Evolutionary conservation across 2,113 vertebrate genomes (phyloP).

Genomic region (Lichenostomus cassidix): DNA sequence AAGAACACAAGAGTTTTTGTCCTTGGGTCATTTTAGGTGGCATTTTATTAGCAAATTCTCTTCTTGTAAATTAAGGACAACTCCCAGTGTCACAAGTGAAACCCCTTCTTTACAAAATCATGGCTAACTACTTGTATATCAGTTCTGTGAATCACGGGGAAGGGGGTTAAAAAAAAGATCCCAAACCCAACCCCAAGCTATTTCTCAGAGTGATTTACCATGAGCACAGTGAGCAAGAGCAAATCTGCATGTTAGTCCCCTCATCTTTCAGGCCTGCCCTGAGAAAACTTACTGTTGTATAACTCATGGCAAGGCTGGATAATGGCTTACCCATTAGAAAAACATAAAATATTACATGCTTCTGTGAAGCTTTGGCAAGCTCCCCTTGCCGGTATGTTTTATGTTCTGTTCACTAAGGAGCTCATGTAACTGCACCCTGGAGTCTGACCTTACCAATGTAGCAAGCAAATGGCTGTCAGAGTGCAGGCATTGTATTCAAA

Average conservation of each 20-base stretch:
- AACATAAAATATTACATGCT: neutral
- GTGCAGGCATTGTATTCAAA: neutral
- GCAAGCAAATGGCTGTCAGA: neutral
- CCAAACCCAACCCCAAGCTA: neutral
- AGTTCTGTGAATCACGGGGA: neutral
- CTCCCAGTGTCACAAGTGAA: neutral
- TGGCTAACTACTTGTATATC: neutral
- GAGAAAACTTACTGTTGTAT: neutral
- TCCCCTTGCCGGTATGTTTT: neutral
- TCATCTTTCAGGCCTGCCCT: neutral
- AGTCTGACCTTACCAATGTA: neutral
- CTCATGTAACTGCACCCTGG: neutral
- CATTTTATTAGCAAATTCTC: neutral
- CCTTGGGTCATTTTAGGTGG: neutral
- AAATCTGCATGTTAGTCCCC: neutral
- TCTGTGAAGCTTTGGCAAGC: neutral
- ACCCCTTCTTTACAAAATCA: neutral
- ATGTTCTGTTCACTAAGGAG: neutral
- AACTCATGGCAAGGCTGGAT: neutral
- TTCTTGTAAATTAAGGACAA: neutral
- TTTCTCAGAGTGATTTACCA: neutral
- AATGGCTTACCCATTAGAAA: neutral
- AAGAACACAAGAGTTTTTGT: neutral
- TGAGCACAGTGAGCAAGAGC: neutral
- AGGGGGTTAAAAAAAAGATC: neutral